A percentile compares a stretch with the other conserved stretches of the same genome.
Evolutionary conservation across 2,113 vertebrate species (phyloP).

Genomic region (Pagrus major): DNA sequence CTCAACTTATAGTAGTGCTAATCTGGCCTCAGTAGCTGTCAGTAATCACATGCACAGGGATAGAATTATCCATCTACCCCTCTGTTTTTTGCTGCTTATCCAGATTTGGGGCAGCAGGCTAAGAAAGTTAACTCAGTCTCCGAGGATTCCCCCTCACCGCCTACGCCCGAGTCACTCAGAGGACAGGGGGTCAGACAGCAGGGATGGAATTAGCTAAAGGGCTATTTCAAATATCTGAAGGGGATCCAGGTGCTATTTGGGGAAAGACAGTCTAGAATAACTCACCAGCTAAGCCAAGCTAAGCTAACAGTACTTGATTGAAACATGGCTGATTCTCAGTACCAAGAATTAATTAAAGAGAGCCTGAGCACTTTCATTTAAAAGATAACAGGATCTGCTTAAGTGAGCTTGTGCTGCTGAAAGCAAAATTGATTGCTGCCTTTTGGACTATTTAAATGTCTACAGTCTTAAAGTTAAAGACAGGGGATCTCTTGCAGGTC

Average conservation of each 20-base stretch:
- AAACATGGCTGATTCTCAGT: constrained; percentile 17
- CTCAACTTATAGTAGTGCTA: constrained; percentile 50
- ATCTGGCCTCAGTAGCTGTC: constrained; percentile 62
- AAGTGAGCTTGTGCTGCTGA: constrained; percentile 4
- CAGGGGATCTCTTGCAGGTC: too few species aligned
- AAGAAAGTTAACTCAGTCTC: constrained; percentile 35
- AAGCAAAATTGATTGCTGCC: constrained; percentile 7
- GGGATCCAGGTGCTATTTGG: constrained; percentile 38
- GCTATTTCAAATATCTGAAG: constrained; percentile 47
- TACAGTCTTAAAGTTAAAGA: background rate
- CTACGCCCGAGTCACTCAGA: background rate
- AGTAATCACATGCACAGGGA: constrained; percentile 64
- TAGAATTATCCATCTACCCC: constrained; percentile 53
- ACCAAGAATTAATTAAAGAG: constrained; percentile 49
- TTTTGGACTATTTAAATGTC: constrained; percentile 19
- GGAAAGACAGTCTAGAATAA: constrained; percentile 32
- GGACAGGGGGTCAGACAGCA: constrained; percentile 24
- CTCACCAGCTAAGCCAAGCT: constrained; percentile 38
- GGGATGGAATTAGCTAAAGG: constrained; percentile 46
- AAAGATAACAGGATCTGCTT: constrained; percentile 39
- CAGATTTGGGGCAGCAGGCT: constrained; percentile 23
- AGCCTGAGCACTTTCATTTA: constrained; percentile 36
- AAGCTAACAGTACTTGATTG: constrained; percentile 33
- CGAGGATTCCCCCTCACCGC: background rate
- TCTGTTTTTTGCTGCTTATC: constrained; percentile 43